Conservation (phyloP, 2,888 invertebrate species). For the Nematopogon swammerdamellus region DNA sequence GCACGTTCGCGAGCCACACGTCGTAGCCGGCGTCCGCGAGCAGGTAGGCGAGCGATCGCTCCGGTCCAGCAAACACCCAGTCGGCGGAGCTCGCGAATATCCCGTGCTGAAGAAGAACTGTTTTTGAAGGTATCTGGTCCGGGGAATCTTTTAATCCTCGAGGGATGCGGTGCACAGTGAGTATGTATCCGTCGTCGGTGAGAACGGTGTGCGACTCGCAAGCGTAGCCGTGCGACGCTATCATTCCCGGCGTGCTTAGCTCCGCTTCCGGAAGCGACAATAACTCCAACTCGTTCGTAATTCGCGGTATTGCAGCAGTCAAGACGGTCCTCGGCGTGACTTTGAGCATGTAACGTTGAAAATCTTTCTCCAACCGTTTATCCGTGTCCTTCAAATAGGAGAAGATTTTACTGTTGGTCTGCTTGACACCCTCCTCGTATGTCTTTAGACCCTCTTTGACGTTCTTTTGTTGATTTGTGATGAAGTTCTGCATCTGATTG, state of each 20-base stretch:
- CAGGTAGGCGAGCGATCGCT: conserved; percentile 62
- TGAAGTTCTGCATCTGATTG: conserved; percentile 20
- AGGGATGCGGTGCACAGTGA: conserved; percentile 79
- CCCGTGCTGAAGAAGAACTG: conserved; percentile 76
- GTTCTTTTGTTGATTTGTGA: conserved; percentile 18
- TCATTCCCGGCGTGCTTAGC: conserved; percentile 34
- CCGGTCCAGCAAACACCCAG: conserved; percentile 71
- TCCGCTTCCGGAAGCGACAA: conserved; percentile 29
- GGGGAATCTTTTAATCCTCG: conserved; percentile 27
- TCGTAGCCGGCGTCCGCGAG: conserved; percentile 69
- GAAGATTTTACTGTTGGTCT: conserved; percentile 25
- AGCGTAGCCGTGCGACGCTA: conserved; percentile 59
- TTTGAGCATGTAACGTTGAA: conserved; percentile 26
- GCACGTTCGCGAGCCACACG: conserved; percentile 79
- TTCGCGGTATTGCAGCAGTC: conserved; percentile 9
- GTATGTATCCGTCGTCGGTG: conserved; percentile 77
- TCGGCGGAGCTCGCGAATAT: conserved; percentile 73
- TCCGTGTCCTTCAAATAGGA: conserved; percentile 29
- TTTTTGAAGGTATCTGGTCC: conserved; percentile 20
- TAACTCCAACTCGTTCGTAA: background rate
- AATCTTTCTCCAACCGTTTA: conserved; percentile 22
- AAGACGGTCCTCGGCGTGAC: conserved; percentile 23
- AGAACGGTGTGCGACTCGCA: conserved; percentile 67
- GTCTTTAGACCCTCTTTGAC: conserved; percentile 17
- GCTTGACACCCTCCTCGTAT: conserved; percentile 18